phyloP scores from a whole-genome alignment of 2,113 vertebrate genomes.

The Brachyistius frenatus region DNA sequence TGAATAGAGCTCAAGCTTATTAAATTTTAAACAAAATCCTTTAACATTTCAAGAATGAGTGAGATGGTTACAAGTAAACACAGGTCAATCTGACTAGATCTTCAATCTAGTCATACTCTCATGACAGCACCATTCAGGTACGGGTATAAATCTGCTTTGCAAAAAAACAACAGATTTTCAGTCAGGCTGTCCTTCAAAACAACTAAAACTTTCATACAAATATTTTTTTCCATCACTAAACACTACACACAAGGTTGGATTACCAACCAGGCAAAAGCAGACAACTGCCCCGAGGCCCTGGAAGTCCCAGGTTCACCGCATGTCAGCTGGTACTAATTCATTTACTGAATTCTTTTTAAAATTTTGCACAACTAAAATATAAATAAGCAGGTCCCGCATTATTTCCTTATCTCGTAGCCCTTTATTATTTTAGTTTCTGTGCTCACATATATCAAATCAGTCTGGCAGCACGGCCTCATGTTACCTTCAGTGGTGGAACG shows the following conservation, averaged over 20 bases:
- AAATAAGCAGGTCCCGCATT: neutral
- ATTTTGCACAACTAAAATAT: neutral
- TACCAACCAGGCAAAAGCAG: constrained; percentile 25
- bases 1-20: neutral
- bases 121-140: too few species aligned
- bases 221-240: neutral
- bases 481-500: too few species aligned
- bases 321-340: constrained; percentile 26
- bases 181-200: neutral
- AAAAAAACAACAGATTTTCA: neutral
- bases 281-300: constrained; percentile 1
- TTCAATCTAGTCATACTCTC: neutral
- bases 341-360: constrained; percentile 15
- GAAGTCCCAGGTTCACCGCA: neutral
- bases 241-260: neutral
- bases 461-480: too few species aligned
- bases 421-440: neutral
- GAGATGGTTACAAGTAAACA: too few species aligned
- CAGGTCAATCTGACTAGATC: too few species aligned
- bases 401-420: neutral
- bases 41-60: too few species aligned
- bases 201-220: neutral
- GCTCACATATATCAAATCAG: too few species aligned
- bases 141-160: too few species aligned
- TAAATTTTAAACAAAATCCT: neutral